phyloP scores from a whole-genome alignment of 1,140 invertebrate genomes.

The Saccostrea glomerata region DNA sequence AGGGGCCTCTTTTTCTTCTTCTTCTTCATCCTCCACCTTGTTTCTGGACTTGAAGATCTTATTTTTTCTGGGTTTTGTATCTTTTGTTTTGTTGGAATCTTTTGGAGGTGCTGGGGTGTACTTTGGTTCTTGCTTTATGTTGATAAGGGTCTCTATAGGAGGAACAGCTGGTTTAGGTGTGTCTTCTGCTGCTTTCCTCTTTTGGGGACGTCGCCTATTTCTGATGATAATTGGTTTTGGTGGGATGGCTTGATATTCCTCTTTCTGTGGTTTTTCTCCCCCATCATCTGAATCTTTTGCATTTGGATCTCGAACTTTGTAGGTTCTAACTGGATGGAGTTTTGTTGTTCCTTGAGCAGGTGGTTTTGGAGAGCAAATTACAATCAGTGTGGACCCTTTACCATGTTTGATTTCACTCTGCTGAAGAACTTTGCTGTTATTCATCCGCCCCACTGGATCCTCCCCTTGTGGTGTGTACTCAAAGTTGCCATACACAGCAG shows the following conservation, averaged over 20 bases:
- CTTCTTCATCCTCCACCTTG: not conserved
- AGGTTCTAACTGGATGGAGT: slow-evolving; percentile 52
- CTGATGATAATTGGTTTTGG: slow-evolving; percentile 10
- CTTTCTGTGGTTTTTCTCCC: slow-evolving; percentile 46
- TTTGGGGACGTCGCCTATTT: not conserved
- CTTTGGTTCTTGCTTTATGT: slow-evolving; percentile 5
- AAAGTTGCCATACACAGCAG: slow-evolving; percentile 57
- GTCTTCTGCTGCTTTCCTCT: slow-evolving; percentile 26
- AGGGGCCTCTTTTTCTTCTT: not conserved
- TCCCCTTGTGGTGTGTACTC: slow-evolving; percentile 54
- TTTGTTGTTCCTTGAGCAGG: slow-evolving; percentile 34
- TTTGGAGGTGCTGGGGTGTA: slow-evolving; percentile 2
- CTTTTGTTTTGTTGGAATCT: slow-evolving; percentile 27
- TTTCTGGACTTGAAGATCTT: slow-evolving; percentile 44
- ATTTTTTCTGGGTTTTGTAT: slow-evolving; percentile 20
- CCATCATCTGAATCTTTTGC: slow-evolving; percentile 47
- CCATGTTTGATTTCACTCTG: slow-evolving; percentile 65
- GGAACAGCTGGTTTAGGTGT: not conserved
- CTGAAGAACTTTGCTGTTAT: slow-evolving; percentile 68
- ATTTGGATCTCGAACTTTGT: slow-evolving; percentile 52
- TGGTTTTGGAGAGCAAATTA: slow-evolving; percentile 63
- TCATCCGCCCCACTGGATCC: slow-evolving; percentile 61
- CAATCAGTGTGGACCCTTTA: slow-evolving; percentile 68
- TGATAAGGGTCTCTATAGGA: slow-evolving; percentile 21
- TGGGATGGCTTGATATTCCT: slow-evolving; percentile 19